phyloP scores from a whole-genome alignment of 2,888 invertebrate species.

The Camptogramma bilineatum region DNA sequence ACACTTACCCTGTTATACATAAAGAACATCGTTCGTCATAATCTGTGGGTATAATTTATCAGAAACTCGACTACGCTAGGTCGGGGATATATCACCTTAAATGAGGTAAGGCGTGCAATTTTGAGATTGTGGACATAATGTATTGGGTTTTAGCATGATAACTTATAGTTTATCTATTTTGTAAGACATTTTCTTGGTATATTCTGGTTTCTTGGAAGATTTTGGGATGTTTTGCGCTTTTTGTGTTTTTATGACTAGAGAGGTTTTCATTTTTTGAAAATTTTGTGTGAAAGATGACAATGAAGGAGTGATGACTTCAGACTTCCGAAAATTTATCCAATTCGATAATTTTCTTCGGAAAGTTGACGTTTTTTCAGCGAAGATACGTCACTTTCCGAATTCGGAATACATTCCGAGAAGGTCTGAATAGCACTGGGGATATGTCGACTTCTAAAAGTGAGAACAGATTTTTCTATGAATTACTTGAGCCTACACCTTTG shows the following conservation, averaged over 20 bases:
- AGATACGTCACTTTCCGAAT: too few relatives aligned
- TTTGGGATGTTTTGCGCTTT: neutral
- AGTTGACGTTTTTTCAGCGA: too few relatives aligned
- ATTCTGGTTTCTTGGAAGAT: neutral
- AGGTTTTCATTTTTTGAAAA: too few relatives aligned
- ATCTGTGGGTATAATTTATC: slow-evolving; percentile 56
- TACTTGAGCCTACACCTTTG: too few relatives aligned
- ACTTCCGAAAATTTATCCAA: too few relatives aligned
- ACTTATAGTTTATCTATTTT: slow-evolving; percentile 22
- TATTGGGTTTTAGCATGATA: slow-evolving; percentile 31
- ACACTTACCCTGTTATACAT: slow-evolving; percentile 21
- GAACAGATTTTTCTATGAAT: too few relatives aligned
- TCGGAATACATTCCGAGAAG: too few relatives aligned
- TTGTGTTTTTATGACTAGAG: neutral
- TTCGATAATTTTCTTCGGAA: too few relatives aligned
- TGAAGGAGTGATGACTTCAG: too few relatives aligned
- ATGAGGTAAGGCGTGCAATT: slow-evolving; percentile 37
- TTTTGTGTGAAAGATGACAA: too few relatives aligned
- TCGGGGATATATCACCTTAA: slow-evolving; percentile 43
- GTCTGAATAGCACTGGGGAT: too few relatives aligned
- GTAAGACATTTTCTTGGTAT: neutral
- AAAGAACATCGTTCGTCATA: slow-evolving; percentile 47
- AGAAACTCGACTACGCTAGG: slow-evolving; percentile 44
- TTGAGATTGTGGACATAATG: slow-evolving; percentile 38
- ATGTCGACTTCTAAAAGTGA: too few relatives aligned